phyloP scores from a whole-genome alignment of 2,797 vertebrate species.

The Ptychobarbus kaznakovi region DNA sequence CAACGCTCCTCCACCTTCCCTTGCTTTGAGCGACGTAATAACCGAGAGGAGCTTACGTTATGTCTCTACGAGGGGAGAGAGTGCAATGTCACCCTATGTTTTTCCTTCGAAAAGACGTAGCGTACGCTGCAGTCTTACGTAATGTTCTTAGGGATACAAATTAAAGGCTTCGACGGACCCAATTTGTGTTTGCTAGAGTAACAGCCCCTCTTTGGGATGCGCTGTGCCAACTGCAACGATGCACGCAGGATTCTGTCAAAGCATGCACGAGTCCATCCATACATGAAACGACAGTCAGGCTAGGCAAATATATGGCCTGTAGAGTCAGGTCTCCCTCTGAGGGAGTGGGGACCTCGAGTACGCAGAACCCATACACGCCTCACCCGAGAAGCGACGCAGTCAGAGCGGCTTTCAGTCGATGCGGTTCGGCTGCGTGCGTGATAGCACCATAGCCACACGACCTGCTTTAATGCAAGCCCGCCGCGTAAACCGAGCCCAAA shows the following conservation, averaged over 20 bases:
- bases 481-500: conserved; percentile 72
- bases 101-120: conserved; percentile 72
- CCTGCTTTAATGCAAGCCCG: conserved; percentile 68
- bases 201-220: conserved; percentile 64
- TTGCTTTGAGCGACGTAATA: conserved; percentile 72
- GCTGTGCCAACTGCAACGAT: conserved; percentile 65
- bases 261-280: conserved; percentile 69
- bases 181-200: conserved; percentile 57
- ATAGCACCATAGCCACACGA: conserved; percentile 70
- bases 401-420: conserved; percentile 77
- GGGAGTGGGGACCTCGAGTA: conserved; percentile 78
- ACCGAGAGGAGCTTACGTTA: conserved; percentile 64
- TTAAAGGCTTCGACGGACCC: conserved; percentile 49
- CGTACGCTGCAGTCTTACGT: conserved; percentile 72
- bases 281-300: conserved; percentile 64
- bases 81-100: conserved; percentile 81
- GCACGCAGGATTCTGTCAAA: conserved; percentile 58
- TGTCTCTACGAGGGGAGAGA: conserved; percentile 63
- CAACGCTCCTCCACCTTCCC: conserved; percentile 84
- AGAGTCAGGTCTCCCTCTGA: conserved; percentile 70
- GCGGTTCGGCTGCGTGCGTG: conserved; percentile 72
- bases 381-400: conserved; percentile 73
- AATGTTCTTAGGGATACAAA: conserved; percentile 61
- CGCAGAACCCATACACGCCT: conserved; percentile 80
- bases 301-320: conserved; percentile 75